Conservation (phyloP, 2,113 vertebrate species). For the Seriola aureovittata region DNA sequence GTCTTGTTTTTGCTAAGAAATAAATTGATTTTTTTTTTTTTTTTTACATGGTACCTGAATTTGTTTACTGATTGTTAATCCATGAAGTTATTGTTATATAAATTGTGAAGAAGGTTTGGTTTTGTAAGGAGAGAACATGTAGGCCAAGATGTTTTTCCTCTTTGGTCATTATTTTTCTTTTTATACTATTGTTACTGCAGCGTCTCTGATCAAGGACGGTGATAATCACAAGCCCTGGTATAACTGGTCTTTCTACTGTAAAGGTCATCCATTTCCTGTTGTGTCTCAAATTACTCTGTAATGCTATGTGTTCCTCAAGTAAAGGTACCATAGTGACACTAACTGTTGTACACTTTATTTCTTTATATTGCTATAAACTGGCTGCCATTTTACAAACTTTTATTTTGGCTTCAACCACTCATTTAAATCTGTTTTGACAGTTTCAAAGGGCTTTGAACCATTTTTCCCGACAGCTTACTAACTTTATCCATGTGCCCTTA, state of each 20-base stretch:
- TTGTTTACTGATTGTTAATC: slow-evolving; percentile 17
- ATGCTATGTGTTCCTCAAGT: slow-evolving; percentile 41
- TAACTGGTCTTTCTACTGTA: slow-evolving; percentile 40
- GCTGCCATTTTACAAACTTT: not conserved
- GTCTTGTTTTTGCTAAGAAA: not conserved
- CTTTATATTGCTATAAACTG: not conserved
- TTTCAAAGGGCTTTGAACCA: not conserved
- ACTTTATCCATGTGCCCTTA: not conserved
- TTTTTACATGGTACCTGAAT: slow-evolving; percentile 1
- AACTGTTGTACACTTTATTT: not conserved
- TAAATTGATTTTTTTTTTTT: not conserved
- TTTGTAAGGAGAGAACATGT: slow-evolving; percentile 28
- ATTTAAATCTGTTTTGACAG: not conserved
- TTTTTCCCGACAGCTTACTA: not conserved
- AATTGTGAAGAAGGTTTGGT: slow-evolving; percentile 14
- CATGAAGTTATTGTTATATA: slow-evolving; percentile 2
- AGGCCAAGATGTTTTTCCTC: not conserved
- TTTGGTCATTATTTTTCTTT: slow-evolving; percentile 12
- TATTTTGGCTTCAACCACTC: not conserved
- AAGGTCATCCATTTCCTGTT: slow-evolving; percentile 29
- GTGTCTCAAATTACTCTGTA: slow-evolving; percentile 22
- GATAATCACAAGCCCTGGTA: not conserved
- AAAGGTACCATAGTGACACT: slow-evolving; percentile 48
- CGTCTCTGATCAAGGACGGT: slow-evolving; percentile 11
- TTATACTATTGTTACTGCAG: slow-evolving; percentile 18